Percentiles rank a stretch among this genome's conserved stretches.
Conservation (phyloP, 2,888 invertebrate species). For the Xanthia icteritia region DNA sequence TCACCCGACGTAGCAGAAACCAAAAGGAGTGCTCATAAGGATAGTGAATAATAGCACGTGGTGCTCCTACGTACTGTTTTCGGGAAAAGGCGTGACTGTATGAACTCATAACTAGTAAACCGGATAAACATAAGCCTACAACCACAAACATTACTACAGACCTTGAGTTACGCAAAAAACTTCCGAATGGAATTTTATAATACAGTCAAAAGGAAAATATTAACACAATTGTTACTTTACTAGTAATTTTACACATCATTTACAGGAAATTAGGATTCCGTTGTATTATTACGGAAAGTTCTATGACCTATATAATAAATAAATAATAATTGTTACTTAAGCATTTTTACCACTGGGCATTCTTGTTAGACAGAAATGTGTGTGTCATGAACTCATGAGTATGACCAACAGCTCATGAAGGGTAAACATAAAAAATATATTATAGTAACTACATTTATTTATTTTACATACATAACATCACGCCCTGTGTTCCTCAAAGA, state of each 20-base stretch:
- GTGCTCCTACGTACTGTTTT: neutral
- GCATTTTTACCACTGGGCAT: neutral
- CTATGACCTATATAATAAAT: slow-evolving; percentile 24
- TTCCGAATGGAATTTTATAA: slow-evolving; percentile 48
- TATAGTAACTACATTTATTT: neutral
- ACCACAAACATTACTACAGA: slow-evolving; percentile 17
- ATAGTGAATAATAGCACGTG: neutral
- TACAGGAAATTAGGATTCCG: slow-evolving; percentile 33
- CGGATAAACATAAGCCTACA: neutral
- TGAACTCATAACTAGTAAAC: neutral
- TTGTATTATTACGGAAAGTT: slow-evolving; percentile 37
- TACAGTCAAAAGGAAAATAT: slow-evolving; percentile 40
- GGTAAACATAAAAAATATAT: neutral
- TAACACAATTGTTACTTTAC: slow-evolving; percentile 7
- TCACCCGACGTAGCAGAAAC: too few species aligned
- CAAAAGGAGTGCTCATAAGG: too few species aligned
- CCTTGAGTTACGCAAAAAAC: slow-evolving; percentile 26
- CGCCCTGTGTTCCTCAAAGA: neutral
- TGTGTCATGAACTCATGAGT: slow-evolving; percentile 14
- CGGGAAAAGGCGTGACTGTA: slow-evolving; percentile 15
- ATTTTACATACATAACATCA: neutral
- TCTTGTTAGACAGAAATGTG: neutral
- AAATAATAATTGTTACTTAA: neutral
- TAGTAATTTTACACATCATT: slow-evolving; percentile 23
- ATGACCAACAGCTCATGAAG: neutral